Percentiles rank a stretch among this genome's conserved stretches.
Evolutionary conservation across 2,113 vertebrate genomes (phyloP).

Genomic region (Mobula birostris): DNA sequence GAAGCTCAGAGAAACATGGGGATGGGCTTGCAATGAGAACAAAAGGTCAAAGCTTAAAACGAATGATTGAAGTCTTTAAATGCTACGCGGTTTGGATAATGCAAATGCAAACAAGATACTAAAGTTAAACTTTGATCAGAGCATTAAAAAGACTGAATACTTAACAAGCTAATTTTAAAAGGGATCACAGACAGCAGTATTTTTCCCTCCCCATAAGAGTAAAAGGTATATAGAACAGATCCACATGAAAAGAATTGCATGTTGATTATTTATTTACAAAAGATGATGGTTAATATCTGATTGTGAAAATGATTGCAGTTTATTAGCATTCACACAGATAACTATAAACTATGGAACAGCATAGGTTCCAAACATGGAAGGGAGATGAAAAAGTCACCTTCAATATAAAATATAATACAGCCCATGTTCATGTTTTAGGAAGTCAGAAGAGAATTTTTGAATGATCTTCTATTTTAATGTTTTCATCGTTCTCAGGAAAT

Average conservation of each 20-base stretch:
- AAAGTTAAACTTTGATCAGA: neutral
- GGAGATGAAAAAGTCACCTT: neutral
- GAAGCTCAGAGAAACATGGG: neutral
- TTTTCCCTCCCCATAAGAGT: neutral
- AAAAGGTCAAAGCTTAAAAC: slow-evolving; percentile 21
- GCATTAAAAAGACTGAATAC: neutral
- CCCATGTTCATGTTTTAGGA: neutral
- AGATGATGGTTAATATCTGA: neutral
- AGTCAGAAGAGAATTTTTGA: neutral
- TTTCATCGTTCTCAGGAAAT: neutral
- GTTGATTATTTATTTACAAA: neutral
- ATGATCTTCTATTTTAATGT: neutral
- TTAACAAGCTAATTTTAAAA: neutral
- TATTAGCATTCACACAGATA: neutral
- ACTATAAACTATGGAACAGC: neutral
- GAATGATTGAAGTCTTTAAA: slow-evolving; percentile 17
- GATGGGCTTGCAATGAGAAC: neutral
- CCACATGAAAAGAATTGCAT: neutral
- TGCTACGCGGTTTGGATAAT: neutral
- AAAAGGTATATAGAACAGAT: neutral
- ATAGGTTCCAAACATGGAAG: neutral
- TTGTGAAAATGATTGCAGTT: neutral
- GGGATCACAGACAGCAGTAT: neutral
- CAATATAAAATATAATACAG: neutral
- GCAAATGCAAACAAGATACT: neutral